These are phyloP conservation scores for Clarias batrachus DNA, from an alignment of 2,113 vertebrate genomes.

Conservation along the genomic window DNA sequence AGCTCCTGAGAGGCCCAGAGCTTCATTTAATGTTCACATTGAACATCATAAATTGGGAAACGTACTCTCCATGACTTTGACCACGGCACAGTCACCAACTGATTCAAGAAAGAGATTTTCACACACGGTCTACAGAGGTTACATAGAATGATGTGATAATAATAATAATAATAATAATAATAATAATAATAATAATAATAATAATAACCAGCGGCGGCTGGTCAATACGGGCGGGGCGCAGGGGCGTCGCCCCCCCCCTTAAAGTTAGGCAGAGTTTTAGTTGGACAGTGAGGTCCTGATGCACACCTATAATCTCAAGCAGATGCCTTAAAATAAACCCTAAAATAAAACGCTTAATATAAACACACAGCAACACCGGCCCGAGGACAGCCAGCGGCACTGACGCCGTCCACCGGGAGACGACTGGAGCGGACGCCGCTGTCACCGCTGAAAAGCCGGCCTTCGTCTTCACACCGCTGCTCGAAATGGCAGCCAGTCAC, in stretches of 20 bases:
- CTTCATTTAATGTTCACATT: neutral
- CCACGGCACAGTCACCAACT: neutral
- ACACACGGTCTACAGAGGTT: neutral
- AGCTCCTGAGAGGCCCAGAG: neutral
- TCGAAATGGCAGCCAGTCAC: slow-evolving; percentile 70
- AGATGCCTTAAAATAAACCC: neutral
- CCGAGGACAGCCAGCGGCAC: slow-evolving; percentile 63
- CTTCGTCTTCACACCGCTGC: slow-evolving; percentile 67
- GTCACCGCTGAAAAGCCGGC: slow-evolving; percentile 73
- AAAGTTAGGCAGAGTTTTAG: neutral
- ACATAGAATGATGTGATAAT: neutral
- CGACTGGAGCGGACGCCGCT: slow-evolving; percentile 78
- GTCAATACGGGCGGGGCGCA: no score
- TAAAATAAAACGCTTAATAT: slow-evolving; percentile 9
- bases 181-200: neutral
- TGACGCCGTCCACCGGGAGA: slow-evolving; percentile 66
- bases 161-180: no score
- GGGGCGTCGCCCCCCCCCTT: no score
- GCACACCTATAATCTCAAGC: neutral
- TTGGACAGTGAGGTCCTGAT: neutral
- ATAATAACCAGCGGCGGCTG: neutral
- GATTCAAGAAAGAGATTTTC: neutral
- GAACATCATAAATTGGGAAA: neutral
- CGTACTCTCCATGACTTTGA: neutral
- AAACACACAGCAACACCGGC: slow-evolving; percentile 49